phyloP scores from a whole-genome alignment of 1,140 invertebrate species.

The Drosophila sp. region DNA sequence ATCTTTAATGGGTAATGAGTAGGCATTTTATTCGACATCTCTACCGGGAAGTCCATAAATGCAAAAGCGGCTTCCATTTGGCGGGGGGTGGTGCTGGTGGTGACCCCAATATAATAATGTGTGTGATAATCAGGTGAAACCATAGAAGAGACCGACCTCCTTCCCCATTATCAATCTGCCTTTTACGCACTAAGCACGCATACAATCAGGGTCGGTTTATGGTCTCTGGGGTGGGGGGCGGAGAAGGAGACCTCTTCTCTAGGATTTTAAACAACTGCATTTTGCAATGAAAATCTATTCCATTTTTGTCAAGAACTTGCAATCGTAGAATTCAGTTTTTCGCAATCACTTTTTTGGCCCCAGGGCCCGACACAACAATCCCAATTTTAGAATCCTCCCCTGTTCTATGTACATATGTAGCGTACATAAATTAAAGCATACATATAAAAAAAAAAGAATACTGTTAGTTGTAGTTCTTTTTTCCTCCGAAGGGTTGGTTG shows the following conservation, averaged over 20 bases:
- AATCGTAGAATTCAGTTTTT: too few relatives aligned
- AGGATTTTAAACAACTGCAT: too few relatives aligned
- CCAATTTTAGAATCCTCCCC: not conserved
- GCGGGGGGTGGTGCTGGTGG: too few relatives aligned
- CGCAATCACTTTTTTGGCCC: too few relatives aligned
- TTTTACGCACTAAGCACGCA: conserved; percentile 48
- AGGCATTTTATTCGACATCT: not conserved
- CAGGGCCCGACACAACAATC: too few relatives aligned
- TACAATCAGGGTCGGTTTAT: conserved; percentile 7
- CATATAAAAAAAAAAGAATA: conserved; percentile 2
- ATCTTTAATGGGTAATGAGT: not conserved
- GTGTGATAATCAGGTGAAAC: conserved; percentile 42
- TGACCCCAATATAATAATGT: conserved; percentile 29
- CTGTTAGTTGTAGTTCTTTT: conserved; percentile 13
- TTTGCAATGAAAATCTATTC: too few relatives aligned
- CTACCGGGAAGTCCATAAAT: conserved; percentile 12
- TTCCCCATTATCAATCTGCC: conserved; percentile 1
- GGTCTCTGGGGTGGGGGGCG: not conserved
- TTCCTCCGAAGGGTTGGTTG: conserved; percentile 43
- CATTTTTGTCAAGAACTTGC: too few relatives aligned
- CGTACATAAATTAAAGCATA: not conserved
- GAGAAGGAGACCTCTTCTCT: too few relatives aligned
- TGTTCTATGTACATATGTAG: not conserved
- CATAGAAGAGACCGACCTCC: conserved; percentile 38
- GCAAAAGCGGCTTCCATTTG: conserved; percentile 16